A percentile compares a stretch with the other conserved stretches of the same genome.
These are phyloP conservation scores for Pristionchus fissidentatus DNA, from an alignment of 2,888 invertebrate species.

Conservation along the genomic window DNA sequence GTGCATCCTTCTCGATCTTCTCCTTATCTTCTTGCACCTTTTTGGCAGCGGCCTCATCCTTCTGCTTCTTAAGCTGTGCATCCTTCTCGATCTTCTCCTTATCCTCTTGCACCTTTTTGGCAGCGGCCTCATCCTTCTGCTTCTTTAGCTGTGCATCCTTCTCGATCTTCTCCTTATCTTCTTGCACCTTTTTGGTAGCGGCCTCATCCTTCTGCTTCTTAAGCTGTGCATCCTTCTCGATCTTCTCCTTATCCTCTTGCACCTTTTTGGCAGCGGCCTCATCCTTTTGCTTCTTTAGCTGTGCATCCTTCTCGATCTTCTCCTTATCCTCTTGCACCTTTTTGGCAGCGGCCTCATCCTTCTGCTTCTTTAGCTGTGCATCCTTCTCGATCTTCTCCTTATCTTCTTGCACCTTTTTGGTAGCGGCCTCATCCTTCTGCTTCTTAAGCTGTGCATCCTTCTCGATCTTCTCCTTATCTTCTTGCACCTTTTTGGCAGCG, in stretches of 20 bases:
- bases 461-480: neutral
- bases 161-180: neutral
- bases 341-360: neutral
- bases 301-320: neutral
- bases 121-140: neutral
- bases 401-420: neutral
- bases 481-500: neutral
- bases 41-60: neutral
- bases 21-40: neutral
- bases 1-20: neutral
- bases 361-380: neutral
- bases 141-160: neutral
- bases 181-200: neutral
- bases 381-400: neutral
- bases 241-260: neutral
- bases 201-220: neutral
- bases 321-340: neutral
- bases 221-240: too few species aligned
- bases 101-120: neutral
- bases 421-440: neutral
- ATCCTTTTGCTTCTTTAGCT: neutral
- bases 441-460: neutral
- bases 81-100: neutral
- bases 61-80: neutral
- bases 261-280: neutral